Evolutionary conservation across 1,140 invertebrate species (phyloP).

Genomic region (Bombus affinis): DNA sequence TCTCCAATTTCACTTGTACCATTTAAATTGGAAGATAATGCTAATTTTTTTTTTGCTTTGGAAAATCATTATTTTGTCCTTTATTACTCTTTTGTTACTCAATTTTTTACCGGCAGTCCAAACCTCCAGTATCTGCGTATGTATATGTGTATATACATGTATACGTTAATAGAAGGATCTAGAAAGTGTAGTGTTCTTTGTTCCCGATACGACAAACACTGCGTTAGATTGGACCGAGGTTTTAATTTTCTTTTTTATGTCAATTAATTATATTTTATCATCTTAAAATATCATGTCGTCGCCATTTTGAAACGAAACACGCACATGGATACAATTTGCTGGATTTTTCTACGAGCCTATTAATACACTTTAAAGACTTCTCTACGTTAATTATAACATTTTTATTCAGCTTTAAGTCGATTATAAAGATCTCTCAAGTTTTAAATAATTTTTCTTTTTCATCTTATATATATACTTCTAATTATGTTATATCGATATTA

Average conservation of each 20-base stretch:
- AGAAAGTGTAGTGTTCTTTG: constrained; percentile 55
- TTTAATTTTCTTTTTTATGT: constrained; percentile 35
- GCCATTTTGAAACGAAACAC: constrained; percentile 65
- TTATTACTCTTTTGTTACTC: not conserved
- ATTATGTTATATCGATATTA: constrained; percentile 1
- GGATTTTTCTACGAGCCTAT: not conserved
- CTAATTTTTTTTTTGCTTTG: not conserved
- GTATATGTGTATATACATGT: not conserved
- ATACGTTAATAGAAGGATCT: constrained; percentile 42
- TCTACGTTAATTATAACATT: not conserved
- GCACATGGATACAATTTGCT: constrained; percentile 54
- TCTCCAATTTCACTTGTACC: not conserved
- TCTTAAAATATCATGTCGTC: constrained; percentile 26
- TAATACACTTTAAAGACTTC: not conserved
- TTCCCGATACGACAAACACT: constrained; percentile 21
- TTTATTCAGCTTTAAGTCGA: not conserved
- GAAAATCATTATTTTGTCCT: not conserved
- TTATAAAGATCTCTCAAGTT: not conserved
- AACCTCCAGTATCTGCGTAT: not conserved
- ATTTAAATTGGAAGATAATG: too few relatives aligned
- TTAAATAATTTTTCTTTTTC: not conserved
- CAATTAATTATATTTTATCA: constrained; percentile 48
- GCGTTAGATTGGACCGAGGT: not conserved
- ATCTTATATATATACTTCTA: not conserved
- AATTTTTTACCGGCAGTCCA: constrained; percentile 31